Evolutionary conservation across 2,113 vertebrate species (phyloP), one percentile per base, ranked within the genome.

Genomic region (Lophotis ruficrista): DNA sequence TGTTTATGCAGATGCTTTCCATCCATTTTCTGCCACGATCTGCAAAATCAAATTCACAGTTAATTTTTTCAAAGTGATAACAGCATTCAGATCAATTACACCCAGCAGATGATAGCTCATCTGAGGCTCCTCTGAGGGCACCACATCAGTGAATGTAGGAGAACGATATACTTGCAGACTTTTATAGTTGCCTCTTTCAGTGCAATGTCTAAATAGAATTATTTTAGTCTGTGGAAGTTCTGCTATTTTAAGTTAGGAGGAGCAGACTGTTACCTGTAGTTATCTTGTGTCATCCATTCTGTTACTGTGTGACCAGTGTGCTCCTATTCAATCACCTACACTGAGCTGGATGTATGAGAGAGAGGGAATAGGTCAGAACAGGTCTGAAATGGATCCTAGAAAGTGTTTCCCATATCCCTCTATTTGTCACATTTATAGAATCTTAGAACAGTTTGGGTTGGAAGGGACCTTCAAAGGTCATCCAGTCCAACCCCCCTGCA

Each of bases 31-130:
- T 91, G n/a, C 25, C n/a, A 5, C 24, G 28, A 54, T 41, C 64
- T 70, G 43, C 81, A 58, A 87, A 94, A 83, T 62, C 43, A 91
- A 73, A 70, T 81, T 73, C 69, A 45, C 14, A n/a, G 64, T 38
- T 91, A 41, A 77, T 87, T 24, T 80, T 73, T 57, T 24, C 21
- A 48, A 45, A 64, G 43, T 12, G 33, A 5, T 83, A 77, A 45
- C 61, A 56, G 30, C 38, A 35, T 79, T 85, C 61, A 62, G 56
- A 73, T n/a, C 41, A 66, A 9, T 93, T 75, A 38, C 25, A 82
- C 28, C n/a, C 56, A 62, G 54, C 20, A 61, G 68, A 43, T 69
- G 31, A 77, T 24, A 51, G 57, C 57, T 85, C 53, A 57, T 62
- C 35, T 33, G 56, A 48, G 38, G 51, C 30, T 91, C 27, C 45